Conservation (phyloP, 1,140 invertebrate genomes). For the Drosophila carrolli region DNA sequence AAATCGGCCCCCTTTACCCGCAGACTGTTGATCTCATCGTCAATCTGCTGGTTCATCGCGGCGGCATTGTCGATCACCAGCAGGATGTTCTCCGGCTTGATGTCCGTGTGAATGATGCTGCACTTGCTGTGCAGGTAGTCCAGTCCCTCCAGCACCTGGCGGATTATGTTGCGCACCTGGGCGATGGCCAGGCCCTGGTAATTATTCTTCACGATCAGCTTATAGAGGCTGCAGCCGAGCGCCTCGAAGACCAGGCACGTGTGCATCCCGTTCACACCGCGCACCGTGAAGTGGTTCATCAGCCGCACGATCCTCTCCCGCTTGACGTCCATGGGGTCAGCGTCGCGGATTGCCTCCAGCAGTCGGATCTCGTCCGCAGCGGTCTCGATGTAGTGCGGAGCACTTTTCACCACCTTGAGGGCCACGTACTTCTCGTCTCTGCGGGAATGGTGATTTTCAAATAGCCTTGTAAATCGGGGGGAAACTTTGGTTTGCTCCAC, state of each 20-base stretch:
- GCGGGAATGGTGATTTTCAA: background rate
- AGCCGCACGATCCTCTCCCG: constrained; percentile 98
- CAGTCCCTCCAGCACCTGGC: constrained; percentile 96
- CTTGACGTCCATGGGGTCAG: constrained; percentile 94
- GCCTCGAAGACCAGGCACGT: constrained; percentile 99
- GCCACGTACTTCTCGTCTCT: constrained; percentile 97
- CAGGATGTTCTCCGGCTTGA: constrained; percentile 99
- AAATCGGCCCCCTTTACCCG: constrained; percentile 86
- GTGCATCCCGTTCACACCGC: constrained; percentile 97
- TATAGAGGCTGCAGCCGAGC: constrained; percentile 97
- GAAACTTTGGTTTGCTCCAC: background rate
- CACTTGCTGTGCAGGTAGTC: constrained; percentile 99
- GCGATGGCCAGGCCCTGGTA: constrained; percentile 97
- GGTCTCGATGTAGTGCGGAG: constrained; percentile 98
- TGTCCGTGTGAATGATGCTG: constrained; percentile 99
- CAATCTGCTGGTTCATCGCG: constrained; percentile 94
- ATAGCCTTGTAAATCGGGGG: too few relatives aligned
- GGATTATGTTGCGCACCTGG: constrained; percentile 98
- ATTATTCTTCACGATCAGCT: constrained; percentile 98
- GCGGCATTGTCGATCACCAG: constrained; percentile 94
- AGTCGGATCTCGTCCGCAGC: constrained; percentile 99
- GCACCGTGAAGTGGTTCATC: constrained; percentile 99
- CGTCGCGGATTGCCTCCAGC: constrained; percentile 96
- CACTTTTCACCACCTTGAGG: constrained; percentile 99
- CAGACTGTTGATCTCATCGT: constrained; percentile 93